These are phyloP conservation scores for Itoplectis maculator DNA, from an alignment of 2,888 invertebrate species.

Conservation along the genomic window DNA sequence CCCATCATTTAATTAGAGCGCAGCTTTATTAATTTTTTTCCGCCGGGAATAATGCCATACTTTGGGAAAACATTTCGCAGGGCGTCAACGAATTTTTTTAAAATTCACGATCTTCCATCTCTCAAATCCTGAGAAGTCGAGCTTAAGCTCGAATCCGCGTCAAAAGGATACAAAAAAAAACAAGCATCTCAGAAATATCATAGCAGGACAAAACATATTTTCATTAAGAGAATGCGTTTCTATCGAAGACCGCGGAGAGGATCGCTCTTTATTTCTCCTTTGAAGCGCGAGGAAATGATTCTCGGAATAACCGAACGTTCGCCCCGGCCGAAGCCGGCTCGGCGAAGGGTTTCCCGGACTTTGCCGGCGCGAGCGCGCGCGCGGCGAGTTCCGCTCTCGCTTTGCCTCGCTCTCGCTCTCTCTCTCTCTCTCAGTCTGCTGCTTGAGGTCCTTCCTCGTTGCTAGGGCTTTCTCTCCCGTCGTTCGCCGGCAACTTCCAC, in stretches of 20 bases:
- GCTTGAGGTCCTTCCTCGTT: constrained; percentile 36
- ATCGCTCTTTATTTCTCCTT: neutral
- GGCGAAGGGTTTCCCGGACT: constrained; percentile 47
- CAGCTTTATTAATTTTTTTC: no score
- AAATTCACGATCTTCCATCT: no score
- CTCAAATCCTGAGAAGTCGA: neutral
- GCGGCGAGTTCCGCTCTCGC: constrained; percentile 21
- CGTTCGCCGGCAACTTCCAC: constrained; percentile 48
- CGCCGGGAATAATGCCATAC: no score
- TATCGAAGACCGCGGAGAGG: neutral
- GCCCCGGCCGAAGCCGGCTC: constrained; percentile 13
- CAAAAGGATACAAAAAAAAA: neutral
- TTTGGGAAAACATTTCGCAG: no score
- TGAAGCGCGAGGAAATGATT: neutral
- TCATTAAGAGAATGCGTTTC: neutral
- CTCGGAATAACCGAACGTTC: constrained; percentile 1
- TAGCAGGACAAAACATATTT: neutral
- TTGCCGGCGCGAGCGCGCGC: constrained; percentile 18
- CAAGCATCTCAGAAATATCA: neutral
- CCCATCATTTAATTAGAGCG: no score
- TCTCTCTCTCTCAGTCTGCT: constrained; percentile 14
- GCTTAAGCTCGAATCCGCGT: no score
- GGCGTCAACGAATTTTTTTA: no score
- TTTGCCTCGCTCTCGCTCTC: constrained; percentile 32
- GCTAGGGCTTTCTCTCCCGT: constrained; percentile 56